Base-by-base conservation (phyloP, 2,113 vertebrate genomes). In the Tinamus guttatus region DNA sequence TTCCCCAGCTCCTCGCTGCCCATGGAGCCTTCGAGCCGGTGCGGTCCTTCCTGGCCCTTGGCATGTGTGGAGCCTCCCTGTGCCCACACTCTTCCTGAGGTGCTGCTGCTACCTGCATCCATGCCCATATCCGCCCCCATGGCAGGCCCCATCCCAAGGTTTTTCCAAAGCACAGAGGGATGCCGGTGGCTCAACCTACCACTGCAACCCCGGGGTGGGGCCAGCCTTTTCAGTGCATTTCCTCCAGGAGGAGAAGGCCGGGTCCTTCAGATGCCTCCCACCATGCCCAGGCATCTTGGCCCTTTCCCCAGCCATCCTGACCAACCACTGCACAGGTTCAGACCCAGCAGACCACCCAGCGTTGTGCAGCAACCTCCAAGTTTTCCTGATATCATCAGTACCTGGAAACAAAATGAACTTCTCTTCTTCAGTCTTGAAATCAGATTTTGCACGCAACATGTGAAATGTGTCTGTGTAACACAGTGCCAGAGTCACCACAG, bases 191-290 rank as follows among this genome's bases (percentile, higher is more conserved):
- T 68, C 1, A 0, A 68, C 58, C 22, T 43, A 28, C 77, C 2
- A 2, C 21, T 8, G 14, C 1, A 1, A 64, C 7, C 9, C 11
- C 1, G 22, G 22, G 4, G 13, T 41, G 10, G 40, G 34, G 9
- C n/a, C n/a, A n/a, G n/a, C n/a, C n/a, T n/a, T n/a, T n/a, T n/a
- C n/a, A n/a, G n/a, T n/a, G n/a, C n/a, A n/a, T n/a, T n/a, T n/a
- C n/a, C n/a, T n/a, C n/a, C n/a, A n/a, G n/a, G n/a, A n/a, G n/a
- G n/a, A n/a, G n/a, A n/a, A n/a, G n/a, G n/a, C n/a, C n/a, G n/a
- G n/a, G n/a, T n/a, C n/a, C n/a, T n/a, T n/a, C n/a, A n/a, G n/a
- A n/a, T n/a, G n/a, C n/a, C n/a, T n/a, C n/a, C n/a, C n/a, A n/a
- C n/a, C n/a, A n/a, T n/a, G n/a, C n/a, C n/a, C n/a, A n/a, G n/a